Conservation (phyloP, 2,113 vertebrate species). For the Muscicapa adusta region DNA sequence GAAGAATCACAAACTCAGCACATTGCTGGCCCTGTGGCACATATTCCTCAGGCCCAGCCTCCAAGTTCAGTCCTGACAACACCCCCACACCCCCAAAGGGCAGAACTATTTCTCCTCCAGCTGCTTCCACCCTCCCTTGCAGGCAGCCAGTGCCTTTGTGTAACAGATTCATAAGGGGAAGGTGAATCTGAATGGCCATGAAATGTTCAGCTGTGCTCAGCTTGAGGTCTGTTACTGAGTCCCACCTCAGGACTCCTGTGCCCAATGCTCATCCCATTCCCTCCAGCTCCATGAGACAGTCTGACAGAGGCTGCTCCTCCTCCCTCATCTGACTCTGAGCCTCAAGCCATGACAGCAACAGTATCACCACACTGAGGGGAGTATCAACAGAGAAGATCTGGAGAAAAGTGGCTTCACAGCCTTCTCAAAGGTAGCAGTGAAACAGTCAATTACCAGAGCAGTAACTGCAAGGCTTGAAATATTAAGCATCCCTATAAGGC, state of each 20-base stretch:
- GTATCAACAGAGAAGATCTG: neutral
- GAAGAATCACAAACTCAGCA: neutral
- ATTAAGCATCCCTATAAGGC: neutral
- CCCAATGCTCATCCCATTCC: fast-evolving
- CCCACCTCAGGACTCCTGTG: neutral
- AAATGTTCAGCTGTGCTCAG: neutral
- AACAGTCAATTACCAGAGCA: neutral
- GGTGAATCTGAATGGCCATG: neutral
- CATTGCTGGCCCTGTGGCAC: neutral
- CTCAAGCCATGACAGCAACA: neutral
- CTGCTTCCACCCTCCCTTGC: neutral
- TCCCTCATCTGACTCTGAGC: neutral
- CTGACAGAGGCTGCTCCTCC: neutral
- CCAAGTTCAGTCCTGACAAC: neutral
- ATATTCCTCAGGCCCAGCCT: neutral
- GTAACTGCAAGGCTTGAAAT: neutral
- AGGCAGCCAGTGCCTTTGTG: neutral
- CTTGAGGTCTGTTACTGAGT: neutral
- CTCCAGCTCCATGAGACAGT: neutral
- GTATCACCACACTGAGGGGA: neutral
- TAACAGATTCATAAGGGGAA: neutral
- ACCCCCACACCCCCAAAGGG: neutral
- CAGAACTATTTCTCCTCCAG: neutral
- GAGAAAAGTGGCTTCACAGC: neutral
- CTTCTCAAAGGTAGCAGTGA: neutral